These are phyloP conservation scores for Drosophila lini DNA, from an alignment of 1,140 invertebrate species.

Conservation along the genomic window DNA sequence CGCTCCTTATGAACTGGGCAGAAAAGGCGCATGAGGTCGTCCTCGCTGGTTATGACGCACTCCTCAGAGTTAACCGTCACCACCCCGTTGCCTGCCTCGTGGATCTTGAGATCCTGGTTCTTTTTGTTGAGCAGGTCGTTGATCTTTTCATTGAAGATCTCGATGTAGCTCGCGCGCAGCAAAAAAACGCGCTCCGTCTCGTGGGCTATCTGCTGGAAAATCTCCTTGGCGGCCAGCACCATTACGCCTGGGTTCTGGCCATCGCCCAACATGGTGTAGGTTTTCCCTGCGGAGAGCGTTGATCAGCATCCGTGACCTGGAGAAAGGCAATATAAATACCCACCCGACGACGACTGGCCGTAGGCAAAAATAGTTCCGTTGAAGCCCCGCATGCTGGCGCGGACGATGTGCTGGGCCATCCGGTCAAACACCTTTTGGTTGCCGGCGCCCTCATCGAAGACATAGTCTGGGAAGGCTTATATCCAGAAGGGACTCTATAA, in stretches of 20 bases:
- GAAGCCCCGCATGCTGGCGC: constrained; percentile 90
- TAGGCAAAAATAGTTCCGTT: constrained; percentile 96
- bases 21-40: not conserved
- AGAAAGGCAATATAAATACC: constrained; percentile 80
- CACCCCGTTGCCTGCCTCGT: constrained; percentile 87
- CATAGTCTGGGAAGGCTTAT: constrained; percentile 87
- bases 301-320: not conserved
- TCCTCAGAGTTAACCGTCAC: constrained; percentile 87
- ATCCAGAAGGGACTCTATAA: not conserved
- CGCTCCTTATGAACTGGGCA: constrained; percentile 86
- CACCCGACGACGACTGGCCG: constrained; percentile 94
- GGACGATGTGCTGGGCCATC: constrained; percentile 89
- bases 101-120: constrained; percentile 87
- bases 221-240: constrained; percentile 88
- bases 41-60: constrained; percentile 83
- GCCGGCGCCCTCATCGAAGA: constrained; percentile 87
- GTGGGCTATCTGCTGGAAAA: constrained; percentile 89
- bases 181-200: constrained; percentile 88
- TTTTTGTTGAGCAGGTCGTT: constrained; percentile 88
- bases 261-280: constrained; percentile 88
- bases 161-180: constrained; percentile 90
- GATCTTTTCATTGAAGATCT: constrained; percentile 93
- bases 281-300: constrained; percentile 84
- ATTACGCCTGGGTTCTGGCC: constrained; percentile 90
- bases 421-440: constrained; percentile 89